Conservation (phyloP, 1,140 invertebrate species). For the Drosophila novamexicana region DNA sequence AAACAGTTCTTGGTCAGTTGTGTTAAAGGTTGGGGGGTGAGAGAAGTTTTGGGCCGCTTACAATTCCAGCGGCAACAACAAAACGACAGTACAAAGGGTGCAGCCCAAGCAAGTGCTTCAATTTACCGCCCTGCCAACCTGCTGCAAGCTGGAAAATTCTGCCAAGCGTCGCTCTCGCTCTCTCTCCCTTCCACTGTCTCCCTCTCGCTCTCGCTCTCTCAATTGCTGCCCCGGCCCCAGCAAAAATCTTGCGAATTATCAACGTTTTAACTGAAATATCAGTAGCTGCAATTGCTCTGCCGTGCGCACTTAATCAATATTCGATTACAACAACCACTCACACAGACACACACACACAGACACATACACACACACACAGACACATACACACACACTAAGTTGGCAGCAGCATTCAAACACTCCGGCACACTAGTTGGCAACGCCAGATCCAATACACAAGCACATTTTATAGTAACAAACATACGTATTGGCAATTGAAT, state of each 20-base stretch:
- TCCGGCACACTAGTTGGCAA: constrained; percentile 15
- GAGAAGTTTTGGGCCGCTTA: constrained; percentile 29
- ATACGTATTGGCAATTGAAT: constrained; percentile 72
- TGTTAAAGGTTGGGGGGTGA: constrained; percentile 23
- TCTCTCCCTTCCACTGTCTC: neutral
- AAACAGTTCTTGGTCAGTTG: constrained; percentile 21
- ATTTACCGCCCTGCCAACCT: constrained; percentile 77
- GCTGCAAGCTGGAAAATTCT: constrained; percentile 29
- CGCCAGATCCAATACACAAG: constrained; percentile 1
- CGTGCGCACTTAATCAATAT: constrained; percentile 77
- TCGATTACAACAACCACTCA: constrained; percentile 63
- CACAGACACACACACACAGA: constrained; percentile 1
- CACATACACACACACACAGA: constrained; percentile 1
- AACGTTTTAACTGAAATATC: constrained; percentile 78
- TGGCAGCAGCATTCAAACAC: constrained; percentile 19
- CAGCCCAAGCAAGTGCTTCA: constrained; percentile 66
- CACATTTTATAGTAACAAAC: constrained; percentile 39
- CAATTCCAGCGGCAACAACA: constrained; percentile 62
- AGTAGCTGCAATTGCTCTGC: constrained; percentile 40
- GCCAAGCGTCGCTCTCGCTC: constrained; percentile 9
- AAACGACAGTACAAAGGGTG: constrained; percentile 44
- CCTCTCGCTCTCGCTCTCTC: constrained; percentile 2
- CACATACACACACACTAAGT: neutral
- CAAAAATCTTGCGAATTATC: constrained; percentile 63
- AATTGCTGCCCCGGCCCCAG: constrained; percentile 16